These are phyloP conservation scores for Cherax quadricarinatus DNA, from an alignment of 1,140 invertebrate genomes.

Conservation along the genomic window DNA sequence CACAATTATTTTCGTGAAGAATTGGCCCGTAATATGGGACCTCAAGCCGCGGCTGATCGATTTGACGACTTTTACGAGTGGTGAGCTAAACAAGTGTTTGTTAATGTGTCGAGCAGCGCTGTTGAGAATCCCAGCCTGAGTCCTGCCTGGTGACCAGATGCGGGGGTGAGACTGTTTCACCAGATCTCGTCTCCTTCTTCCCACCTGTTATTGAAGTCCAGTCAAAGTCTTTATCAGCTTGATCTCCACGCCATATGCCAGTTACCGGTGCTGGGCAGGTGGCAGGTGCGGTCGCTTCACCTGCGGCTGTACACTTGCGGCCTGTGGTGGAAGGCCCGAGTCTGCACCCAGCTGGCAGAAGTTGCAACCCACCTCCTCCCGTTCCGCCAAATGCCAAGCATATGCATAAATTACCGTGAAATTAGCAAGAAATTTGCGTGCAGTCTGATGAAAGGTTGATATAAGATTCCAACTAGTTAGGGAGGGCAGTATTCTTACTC, in stretches of 20 bases:
- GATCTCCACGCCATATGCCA: slow-evolving; percentile 40
- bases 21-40: slow-evolving; percentile 64
- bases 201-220: slow-evolving; percentile 15
- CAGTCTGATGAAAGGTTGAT: slow-evolving; percentile 41
- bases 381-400: slow-evolving; percentile 12
- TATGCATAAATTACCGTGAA: slow-evolving; percentile 43
- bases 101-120: slow-evolving; percentile 31
- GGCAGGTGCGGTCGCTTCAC: background rate
- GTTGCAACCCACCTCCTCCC: background rate
- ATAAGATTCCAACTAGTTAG: slow-evolving; percentile 5
- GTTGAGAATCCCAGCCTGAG: background rate
- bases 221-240: background rate
- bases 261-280: background rate
- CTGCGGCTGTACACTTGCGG: slow-evolving; percentile 3
- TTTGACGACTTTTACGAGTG: slow-evolving; percentile 47
- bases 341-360: background rate
- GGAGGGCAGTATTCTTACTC: background rate
- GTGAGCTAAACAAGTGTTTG: slow-evolving; percentile 51
- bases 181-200: background rate
- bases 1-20: slow-evolving; percentile 69
- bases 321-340: background rate
- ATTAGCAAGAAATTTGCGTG: slow-evolving; percentile 32
- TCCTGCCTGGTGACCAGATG: background rate
- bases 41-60: slow-evolving; percentile 49
- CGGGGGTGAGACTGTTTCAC: background rate